phyloP scores from a whole-genome alignment of 2,888 invertebrate species.

The Euzetes globulus region DNA sequence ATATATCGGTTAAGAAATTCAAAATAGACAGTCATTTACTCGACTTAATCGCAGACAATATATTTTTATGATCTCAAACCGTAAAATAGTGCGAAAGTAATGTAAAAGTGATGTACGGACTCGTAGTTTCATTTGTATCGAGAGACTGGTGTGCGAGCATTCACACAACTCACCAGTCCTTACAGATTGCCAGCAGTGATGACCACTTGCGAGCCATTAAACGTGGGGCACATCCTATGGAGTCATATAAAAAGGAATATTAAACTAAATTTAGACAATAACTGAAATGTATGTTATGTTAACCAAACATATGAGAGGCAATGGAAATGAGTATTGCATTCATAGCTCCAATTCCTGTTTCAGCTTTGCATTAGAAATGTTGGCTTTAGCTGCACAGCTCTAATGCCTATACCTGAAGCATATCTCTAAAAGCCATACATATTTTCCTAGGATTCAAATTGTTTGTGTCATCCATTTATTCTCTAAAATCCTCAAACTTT shows the following conservation, averaged over 20 bases:
- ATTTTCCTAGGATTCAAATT: not conserved
- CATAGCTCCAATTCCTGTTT: not conserved
- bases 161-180: not conserved
- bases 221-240: not conserved
- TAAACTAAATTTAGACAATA: not conserved
- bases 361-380: too few relatives aligned
- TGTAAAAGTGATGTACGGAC: slow-evolving; percentile 17
- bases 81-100: not conserved
- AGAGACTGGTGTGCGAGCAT: not conserved
- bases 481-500: not conserved
- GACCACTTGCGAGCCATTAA: slow-evolving; percentile 11
- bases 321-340: too few relatives aligned
- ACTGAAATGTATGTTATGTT: not conserved
- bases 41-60: slow-evolving; percentile 6
- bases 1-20: slow-evolving; percentile 6
- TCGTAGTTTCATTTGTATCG: not conserved
- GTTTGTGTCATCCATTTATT: not conserved
- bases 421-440: not conserved
- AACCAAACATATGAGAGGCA: too few relatives aligned
- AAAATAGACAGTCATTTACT: slow-evolving; percentile 12
- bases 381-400: not conserved
- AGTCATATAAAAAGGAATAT: not conserved
- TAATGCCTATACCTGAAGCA: not conserved
- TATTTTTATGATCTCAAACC: slow-evolving; percentile 3
- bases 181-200: not conserved